Percentiles rank a stretch among this genome's conserved stretches.
phyloP scores from a whole-genome alignment of 2,113 vertebrate genomes.

The Lontra canadensis region DNA sequence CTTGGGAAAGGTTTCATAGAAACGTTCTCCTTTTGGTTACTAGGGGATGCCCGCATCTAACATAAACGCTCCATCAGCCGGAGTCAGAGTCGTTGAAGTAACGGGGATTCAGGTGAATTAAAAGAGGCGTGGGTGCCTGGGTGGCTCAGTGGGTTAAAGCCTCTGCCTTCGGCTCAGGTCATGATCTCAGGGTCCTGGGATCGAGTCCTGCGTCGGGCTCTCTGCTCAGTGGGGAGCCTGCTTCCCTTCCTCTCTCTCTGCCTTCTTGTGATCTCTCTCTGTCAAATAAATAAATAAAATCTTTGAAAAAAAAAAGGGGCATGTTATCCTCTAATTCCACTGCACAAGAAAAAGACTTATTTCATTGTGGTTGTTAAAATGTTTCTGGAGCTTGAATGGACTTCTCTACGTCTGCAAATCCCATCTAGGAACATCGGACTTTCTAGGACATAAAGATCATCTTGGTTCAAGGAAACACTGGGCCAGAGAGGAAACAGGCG shows the following conservation, averaged over 20 bases:
- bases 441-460: background rate
- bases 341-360: background rate
- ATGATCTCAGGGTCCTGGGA: too few relatives aligned
- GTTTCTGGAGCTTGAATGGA: background rate
- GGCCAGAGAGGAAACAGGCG: background rate
- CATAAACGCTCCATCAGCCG: accelerated
- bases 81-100: accelerated
- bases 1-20: background rate
- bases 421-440: background rate
- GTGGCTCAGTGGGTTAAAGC: too few relatives aligned
- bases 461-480: background rate
- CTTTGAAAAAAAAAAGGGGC: too few relatives aligned
- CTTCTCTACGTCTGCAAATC: background rate
- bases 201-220: too few relatives aligned
- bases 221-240: too few relatives aligned
- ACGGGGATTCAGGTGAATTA: background rate
- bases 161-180: too few relatives aligned
- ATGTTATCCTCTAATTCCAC: too few relatives aligned
- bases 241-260: too few relatives aligned
- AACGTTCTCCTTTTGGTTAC: background rate
- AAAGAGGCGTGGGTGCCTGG: background rate
- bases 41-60: background rate
- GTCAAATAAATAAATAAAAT: too few relatives aligned
- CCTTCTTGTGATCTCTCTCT: too few relatives aligned
- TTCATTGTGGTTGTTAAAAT: accelerated